Conservation (phyloP, 2,888 invertebrate genomes). For the Vanessa cardui region DNA sequence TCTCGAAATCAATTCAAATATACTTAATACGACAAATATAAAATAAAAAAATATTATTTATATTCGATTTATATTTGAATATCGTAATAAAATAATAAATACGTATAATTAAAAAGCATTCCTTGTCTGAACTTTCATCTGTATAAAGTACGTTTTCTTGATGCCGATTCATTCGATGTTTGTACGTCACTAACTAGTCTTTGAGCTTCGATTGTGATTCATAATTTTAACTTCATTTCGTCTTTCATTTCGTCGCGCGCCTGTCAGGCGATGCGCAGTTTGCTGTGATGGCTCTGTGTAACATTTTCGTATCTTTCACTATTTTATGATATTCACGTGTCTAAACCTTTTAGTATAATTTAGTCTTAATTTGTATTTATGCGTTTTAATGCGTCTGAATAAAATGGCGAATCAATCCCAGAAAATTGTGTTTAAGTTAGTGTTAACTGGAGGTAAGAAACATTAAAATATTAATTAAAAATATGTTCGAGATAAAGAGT, state of each 20-base stretch:
- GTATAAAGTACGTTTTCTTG: no score
- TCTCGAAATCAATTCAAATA: no score
- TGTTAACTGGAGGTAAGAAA: conserved; percentile 93
- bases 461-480: conserved; percentile 40
- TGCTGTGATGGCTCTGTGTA: conserved; percentile 76
- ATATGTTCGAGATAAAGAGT: conserved; percentile 27
- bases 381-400: conserved; percentile 55
- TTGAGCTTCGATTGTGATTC: conserved; percentile 15
- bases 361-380: conserved; percentile 65
- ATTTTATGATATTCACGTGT: conserved; percentile 79
- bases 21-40: no score
- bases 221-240: conserved; percentile 41
- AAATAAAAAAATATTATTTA: no score
- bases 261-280: conserved; percentile 75
- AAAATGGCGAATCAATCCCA: conserved; percentile 80
- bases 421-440: conserved; percentile 91
- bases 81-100: no score
- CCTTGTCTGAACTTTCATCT: no score
- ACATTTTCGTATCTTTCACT: conserved; percentile 74
- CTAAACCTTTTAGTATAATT: conserved; percentile 73
- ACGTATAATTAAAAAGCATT: no score
- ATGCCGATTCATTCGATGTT: background rate
- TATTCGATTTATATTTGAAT: no score
- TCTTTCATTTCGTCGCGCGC: conserved; percentile 74
- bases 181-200: background rate